Base-by-base conservation (phyloP, 2,888 invertebrate genomes). In the Mallateleia sp. region DNA sequence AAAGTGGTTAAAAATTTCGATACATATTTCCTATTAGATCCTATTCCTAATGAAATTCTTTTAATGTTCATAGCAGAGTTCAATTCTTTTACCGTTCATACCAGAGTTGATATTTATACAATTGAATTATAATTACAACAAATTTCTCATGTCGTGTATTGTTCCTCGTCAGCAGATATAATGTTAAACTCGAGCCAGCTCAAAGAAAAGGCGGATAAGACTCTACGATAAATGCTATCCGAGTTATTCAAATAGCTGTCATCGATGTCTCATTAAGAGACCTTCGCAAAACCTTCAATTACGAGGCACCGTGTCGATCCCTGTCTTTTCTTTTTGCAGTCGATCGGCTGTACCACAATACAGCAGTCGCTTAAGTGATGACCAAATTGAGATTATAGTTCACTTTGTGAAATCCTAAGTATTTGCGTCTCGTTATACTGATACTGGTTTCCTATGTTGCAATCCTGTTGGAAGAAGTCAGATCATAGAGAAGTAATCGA, bases 181-280 rank as follows among this genome's bases (percentile, higher is more conserved):
- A 69, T 45, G 25, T 56, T 72, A 79, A 74, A 82, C 60, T 52
- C 38, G 42, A 72, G 60, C 58, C 47, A 32, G 56, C 78, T 64
- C 50, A 71, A 88, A 67, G 82, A 75, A 87, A 87, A 90, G 87
- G 88, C 86, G 74, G 71, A 90, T 90, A 77, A 75, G 77, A 77
- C 42, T 71, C 77, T 75, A 69, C 77, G 71, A 67, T 58, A 54
- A 82, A 86, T 74, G 85, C 88, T 88, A 89, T 90, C 89, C 88
- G 88, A 89, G 86, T 81, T 88, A 89, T 88, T 88, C 90, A 90
- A 90, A 89, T 89, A 80, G 86, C 89, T 89, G 88, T 85, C 89
- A 88, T 88, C 86, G 72, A 75, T 89, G 89, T 88, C 88, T 89
- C 91, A 85, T 91, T 91, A 91, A 88, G 69, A 89, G 83, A 66